A percentile compares a stretch with the other conserved stretches of the same genome.
phyloP scores from a whole-genome alignment of 2,797 vertebrate species.

The Alauda arvensis region DNA sequence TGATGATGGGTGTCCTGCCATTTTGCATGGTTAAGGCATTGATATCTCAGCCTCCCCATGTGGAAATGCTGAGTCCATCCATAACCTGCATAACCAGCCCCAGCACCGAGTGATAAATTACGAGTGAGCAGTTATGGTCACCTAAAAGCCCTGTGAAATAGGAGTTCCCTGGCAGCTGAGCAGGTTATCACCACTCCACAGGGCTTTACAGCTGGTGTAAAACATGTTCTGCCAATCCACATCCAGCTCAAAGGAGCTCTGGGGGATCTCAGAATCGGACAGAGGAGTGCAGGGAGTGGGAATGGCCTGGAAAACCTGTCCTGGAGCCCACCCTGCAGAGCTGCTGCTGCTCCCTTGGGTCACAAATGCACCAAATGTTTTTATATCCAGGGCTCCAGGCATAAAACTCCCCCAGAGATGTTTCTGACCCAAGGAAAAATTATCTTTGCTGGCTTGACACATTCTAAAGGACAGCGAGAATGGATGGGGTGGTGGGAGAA shows the following conservation, averaged over 20 bases:
- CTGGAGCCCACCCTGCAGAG: not conserved
- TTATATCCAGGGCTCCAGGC: not conserved
- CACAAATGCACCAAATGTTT: not conserved
- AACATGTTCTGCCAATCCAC: not conserved
- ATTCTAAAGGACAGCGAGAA: not conserved
- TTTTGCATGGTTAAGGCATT: not conserved
- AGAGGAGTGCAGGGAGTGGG: not conserved
- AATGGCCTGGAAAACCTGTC: not conserved
- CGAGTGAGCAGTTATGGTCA: not conserved
- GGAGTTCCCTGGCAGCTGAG: not conserved
- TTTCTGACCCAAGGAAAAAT: not conserved
- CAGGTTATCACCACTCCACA: not conserved
- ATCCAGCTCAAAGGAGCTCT: not conserved
- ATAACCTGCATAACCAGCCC: not conserved
- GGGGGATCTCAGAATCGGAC: not conserved
- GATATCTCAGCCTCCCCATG: not conserved
- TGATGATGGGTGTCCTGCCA: not conserved
- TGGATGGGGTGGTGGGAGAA: not conserved
- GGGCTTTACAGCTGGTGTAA: not conserved
- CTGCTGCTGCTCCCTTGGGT: not conserved
- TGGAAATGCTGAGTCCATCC: not conserved
- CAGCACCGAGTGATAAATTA: not conserved
- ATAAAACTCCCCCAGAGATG: not conserved
- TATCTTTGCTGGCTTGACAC: not conserved
- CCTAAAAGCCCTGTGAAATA: not conserved